Conservation (phyloP, 2,113 vertebrate species). For the Felis catus region DNA sequence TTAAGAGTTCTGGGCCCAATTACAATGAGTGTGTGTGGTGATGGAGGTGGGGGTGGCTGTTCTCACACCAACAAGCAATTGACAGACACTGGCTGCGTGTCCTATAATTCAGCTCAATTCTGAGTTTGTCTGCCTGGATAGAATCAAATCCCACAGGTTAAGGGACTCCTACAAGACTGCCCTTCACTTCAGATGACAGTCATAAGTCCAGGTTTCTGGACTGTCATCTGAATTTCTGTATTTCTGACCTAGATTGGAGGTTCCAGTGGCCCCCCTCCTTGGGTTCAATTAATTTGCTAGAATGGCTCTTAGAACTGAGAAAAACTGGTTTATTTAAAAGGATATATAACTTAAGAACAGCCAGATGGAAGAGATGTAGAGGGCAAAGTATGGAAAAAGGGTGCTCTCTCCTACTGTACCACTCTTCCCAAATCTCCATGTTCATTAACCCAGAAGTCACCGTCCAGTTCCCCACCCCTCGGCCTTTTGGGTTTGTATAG, state of each 20-base stretch:
- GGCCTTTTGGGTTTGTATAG: background rate
- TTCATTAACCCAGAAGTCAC: background rate
- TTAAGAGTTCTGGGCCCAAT: background rate
- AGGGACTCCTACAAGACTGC: background rate
- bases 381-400: background rate
- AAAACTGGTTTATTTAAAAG: background rate
- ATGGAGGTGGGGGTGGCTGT: background rate
- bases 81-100: background rate
- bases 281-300: background rate
- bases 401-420: background rate
- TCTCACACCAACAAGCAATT: background rate
- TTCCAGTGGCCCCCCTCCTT: background rate
- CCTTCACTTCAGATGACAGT: background rate
- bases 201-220: background rate
- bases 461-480: background rate
- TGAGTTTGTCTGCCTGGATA: background rate
- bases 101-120: background rate
- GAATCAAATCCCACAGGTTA: background rate
- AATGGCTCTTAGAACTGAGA: background rate
- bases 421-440: background rate
- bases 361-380: background rate
- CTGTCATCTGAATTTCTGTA: background rate
- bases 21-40: background rate
- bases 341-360: background rate
- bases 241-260: background rate